These are phyloP conservation scores for Catharus fuscescens DNA, from an alignment of 2,113 vertebrate genomes.

Conservation along the genomic window DNA sequence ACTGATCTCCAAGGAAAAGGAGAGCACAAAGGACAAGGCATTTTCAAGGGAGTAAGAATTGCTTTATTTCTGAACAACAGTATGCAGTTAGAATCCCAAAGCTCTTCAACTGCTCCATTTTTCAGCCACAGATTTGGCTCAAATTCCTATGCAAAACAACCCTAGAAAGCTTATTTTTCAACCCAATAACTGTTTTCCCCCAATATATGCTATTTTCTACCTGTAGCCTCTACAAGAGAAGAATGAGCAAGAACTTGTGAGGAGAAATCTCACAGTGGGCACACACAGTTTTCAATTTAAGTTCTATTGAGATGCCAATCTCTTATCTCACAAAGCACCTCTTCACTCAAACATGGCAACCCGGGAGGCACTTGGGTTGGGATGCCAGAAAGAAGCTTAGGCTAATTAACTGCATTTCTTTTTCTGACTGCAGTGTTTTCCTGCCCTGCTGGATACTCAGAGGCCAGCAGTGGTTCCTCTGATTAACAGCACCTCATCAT, in stretches of 20 bases:
- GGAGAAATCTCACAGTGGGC: background rate
- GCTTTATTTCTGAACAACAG: background rate
- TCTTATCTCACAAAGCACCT: background rate
- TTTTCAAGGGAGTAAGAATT: background rate
- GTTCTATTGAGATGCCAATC: background rate
- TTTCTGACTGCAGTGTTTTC: conserved; percentile 26
- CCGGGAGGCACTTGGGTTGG: background rate
- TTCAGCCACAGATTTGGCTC: background rate
- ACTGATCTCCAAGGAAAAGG: conserved; percentile 1
- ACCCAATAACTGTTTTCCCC: background rate
- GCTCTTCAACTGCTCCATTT: background rate
- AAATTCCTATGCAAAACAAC: background rate
- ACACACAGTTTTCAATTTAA: background rate
- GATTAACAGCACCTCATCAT: conserved; percentile 28
- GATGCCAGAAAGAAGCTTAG: conserved; percentile 19
- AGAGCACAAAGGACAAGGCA: background rate
- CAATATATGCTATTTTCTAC: background rate
- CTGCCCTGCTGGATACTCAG: conserved; percentile 38
- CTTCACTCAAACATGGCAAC: background rate
- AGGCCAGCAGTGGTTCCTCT: conserved; percentile 6
- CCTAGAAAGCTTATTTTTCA: background rate
- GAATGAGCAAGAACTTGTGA: background rate
- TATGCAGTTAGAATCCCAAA: background rate
- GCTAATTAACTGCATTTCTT: conserved; percentile 44
- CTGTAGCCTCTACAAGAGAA: background rate